A percentile compares a stretch with the other conserved stretches of the same genome.
phyloP scores from a whole-genome alignment of 2,888 invertebrate species.

The Sinopyrophorus schimmeli region DNA sequence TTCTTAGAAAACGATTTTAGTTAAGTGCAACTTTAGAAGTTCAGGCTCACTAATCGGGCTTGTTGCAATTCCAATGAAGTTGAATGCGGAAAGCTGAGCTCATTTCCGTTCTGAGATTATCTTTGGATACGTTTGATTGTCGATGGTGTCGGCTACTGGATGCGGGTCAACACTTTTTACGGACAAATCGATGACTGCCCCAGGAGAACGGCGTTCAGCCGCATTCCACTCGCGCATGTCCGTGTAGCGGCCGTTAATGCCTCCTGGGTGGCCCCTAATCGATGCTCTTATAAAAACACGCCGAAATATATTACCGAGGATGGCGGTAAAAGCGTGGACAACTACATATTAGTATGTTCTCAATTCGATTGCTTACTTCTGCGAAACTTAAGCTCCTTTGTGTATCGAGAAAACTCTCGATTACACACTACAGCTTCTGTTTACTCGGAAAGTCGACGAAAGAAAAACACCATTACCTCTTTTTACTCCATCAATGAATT shows the following conservation, averaged over 20 bases:
- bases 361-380: constrained; percentile 11
- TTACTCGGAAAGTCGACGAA: no score
- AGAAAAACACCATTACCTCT: no score
- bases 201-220: constrained; percentile 35
- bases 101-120: constrained; percentile 29
- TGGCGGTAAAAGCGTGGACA: constrained; percentile 13
- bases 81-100: constrained; percentile 29
- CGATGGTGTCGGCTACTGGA: constrained; percentile 32
- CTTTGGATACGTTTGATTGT: constrained; percentile 30
- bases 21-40: constrained; percentile 33
- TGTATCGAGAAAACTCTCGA: no score
- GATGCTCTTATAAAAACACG: constrained; percentile 35
- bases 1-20: constrained; percentile 26
- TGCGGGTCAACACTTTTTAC: constrained; percentile 36
- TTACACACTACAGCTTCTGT: no score
- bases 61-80: constrained; percentile 34
- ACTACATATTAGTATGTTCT: constrained; percentile 12
- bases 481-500: no score
- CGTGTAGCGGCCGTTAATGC: constrained; percentile 34
- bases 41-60: constrained; percentile 27
- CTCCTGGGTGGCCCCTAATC: constrained; percentile 37
- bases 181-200: constrained; percentile 38
- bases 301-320: constrained; percentile 26
- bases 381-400: constrained; percentile 21
- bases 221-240: constrained; percentile 37